Evolutionary conservation across 2,888 invertebrate species (phyloP), one percentile per base, ranked within the genome.

Genomic region (Cheilosia pagana): DNA sequence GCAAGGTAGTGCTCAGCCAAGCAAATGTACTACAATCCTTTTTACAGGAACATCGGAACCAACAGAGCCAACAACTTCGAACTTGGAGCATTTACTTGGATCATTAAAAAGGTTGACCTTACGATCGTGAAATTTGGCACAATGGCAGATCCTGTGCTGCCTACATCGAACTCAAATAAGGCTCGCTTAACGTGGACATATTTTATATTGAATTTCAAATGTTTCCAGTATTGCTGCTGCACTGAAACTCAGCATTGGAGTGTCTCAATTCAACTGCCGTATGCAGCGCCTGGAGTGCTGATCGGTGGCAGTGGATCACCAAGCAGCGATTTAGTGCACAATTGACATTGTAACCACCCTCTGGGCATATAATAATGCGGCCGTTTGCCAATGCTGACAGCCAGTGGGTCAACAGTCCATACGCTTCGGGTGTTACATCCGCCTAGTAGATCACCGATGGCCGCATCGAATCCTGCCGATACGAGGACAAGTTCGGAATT

Each of bases 391-490:
- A 92, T 0, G 96, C 94, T 39, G 95, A 94, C 5, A 99, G 92
- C 93, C 97, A 94, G 78, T 97, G 96, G 0, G 98, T 97, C 93
- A 99, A 95, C 81, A 97, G 95, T 0, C 96, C 98, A 91, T 96
- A 99, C 77, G 96, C 96, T 91, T 97, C 97, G 0, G 99, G 98
- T 0, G 96, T 95, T 95, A 92, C 97, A 99, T 6, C 96, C 95
- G 89, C 97, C 97, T 0, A 98, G 92, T 0, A 96, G 96, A 93
- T 97, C 97, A 0, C 96, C 95, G 55, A 96, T 93, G 65, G 97
- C 97, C 14, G 98, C 98, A 92, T 98, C 98, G 90, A 98, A 98
- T 1, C 98, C 98, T 25, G 98, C 97, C 0, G 98, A 97, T 16
- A 98, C 94, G 41, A 98, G 91, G 28, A 98, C 95, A 41, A 98